phyloP scores from a whole-genome alignment of 2,888 invertebrate genomes.

The Oscheius onirici region DNA sequence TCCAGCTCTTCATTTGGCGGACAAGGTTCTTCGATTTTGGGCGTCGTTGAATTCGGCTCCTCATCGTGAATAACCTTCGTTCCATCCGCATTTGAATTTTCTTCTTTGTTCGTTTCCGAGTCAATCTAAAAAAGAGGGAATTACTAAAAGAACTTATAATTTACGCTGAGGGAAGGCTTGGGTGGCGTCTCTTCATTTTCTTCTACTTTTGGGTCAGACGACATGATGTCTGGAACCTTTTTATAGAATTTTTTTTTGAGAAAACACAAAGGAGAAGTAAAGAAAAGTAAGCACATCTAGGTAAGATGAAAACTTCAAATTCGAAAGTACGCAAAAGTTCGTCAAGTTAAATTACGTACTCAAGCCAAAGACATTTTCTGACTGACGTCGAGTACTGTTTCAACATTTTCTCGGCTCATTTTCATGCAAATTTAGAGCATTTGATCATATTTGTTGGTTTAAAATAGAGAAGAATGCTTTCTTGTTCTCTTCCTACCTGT shows the following conservation, averaged over 20 bases:
- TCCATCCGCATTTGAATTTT: too few species aligned
- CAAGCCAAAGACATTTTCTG: background rate
- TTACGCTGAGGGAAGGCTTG: background rate
- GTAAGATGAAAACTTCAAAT: background rate
- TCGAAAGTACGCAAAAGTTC: background rate
- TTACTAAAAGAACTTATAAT: background rate
- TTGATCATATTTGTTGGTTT: too few species aligned
- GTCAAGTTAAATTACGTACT: background rate
- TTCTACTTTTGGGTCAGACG: background rate
- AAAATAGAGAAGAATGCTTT: too few species aligned
- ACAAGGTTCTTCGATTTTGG: background rate
- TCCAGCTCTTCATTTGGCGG: conserved; percentile 8
- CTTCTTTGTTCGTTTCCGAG: background rate
- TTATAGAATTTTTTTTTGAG: background rate
- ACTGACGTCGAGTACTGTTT: background rate
- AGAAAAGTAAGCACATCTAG: background rate
- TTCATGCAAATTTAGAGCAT: too few species aligned
- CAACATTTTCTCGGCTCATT: too few species aligned
- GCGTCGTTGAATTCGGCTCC: too few species aligned
- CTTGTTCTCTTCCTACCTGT: too few species aligned
- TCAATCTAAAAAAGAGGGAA: background rate
- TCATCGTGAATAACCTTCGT: too few species aligned
- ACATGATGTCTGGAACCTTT: background rate
- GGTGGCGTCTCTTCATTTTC: background rate
- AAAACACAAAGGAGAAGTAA: background rate